These are phyloP conservation scores for Geothlypis trichas DNA, from an alignment of 2,113 vertebrate genomes.

Conservation along the genomic window DNA sequence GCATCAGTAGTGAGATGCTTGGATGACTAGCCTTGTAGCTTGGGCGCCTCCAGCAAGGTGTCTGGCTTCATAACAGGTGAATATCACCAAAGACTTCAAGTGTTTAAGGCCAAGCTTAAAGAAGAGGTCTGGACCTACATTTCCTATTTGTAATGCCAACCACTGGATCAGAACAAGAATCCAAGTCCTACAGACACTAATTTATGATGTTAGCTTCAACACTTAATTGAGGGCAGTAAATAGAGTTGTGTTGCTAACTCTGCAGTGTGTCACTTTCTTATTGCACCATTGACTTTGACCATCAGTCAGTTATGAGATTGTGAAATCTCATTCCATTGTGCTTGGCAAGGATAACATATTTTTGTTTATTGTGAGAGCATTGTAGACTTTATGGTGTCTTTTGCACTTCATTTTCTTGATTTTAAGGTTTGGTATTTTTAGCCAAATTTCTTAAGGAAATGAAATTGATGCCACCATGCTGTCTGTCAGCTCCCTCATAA, in stretches of 20 bases:
- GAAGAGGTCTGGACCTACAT: not conserved
- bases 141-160: not conserved
- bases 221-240: not conserved
- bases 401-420: constrained; percentile 2
- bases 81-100: not conserved
- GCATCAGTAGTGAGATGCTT: not conserved
- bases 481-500: not conserved
- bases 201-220: not conserved
- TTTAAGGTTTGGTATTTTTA: constrained; percentile 33
- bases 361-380: not conserved
- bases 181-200: not conserved
- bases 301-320: not conserved
- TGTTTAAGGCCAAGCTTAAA: not conserved
- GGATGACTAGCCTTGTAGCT: not conserved
- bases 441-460: not conserved
- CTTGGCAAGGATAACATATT: not conserved
- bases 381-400: constrained; percentile 22
- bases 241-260: not conserved
- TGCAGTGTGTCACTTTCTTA: not conserved
- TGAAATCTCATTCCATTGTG: not conserved
- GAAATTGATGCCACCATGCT: not conserved
- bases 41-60: not conserved
- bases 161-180: not conserved
- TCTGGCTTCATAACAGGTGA: not conserved
- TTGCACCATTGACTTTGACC: not conserved